phyloP scores from a whole-genome alignment of 2,888 invertebrate species.

The Sipha maydis region DNA sequence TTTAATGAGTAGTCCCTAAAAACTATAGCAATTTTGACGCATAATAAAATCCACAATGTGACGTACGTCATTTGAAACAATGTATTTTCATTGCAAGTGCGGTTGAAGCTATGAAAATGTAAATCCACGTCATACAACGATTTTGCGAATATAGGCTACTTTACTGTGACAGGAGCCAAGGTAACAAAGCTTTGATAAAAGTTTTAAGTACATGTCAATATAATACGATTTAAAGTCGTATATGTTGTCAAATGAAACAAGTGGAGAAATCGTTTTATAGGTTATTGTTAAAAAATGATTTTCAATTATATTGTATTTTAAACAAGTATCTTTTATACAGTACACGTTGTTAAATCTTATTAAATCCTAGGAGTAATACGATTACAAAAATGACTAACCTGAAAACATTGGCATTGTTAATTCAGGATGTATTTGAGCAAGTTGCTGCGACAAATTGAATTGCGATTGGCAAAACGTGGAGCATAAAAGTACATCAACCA shows the following conservation, averaged over 20 bases:
- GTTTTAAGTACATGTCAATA: not conserved
- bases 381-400: conserved; percentile 72
- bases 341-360: not conserved
- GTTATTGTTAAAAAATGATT: not conserved
- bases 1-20: not conserved
- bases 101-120: not conserved
- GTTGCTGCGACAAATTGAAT: conserved; percentile 88
- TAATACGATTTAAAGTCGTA: not conserved
- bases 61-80: not conserved
- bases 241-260: not conserved
- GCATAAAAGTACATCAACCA: conserved; percentile 82
- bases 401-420: conserved; percentile 99
- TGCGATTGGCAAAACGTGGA: conserved; percentile 93
- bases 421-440: conserved; percentile 94
- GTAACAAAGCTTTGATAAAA: not conserved
- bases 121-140: not conserved
- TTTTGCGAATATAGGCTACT: not conserved
- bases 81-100: not conserved
- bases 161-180: not conserved
- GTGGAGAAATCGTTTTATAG: not conserved
- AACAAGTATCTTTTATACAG: not conserved
- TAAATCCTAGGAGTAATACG: not conserved
- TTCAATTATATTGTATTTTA: not conserved
- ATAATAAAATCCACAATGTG: not conserved
- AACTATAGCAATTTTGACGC: not conserved